A percentile compares a stretch with the other conserved stretches of the same genome.
These are phyloP conservation scores for Philopotamus ludificatus DNA, from an alignment of 1,140 invertebrate species.

Conservation along the genomic window DNA sequence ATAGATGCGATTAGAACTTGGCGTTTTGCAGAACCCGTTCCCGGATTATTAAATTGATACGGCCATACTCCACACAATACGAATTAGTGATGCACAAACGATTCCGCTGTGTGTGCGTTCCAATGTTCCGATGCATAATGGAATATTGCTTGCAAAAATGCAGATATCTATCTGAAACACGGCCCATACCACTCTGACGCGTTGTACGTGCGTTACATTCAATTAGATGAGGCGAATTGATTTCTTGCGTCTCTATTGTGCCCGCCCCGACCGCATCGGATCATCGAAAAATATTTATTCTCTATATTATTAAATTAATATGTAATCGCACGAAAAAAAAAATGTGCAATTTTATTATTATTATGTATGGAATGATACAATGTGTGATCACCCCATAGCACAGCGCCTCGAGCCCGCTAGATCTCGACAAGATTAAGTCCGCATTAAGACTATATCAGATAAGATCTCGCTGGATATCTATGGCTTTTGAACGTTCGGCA, in stretches of 20 bases:
- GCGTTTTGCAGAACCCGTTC: too few relatives aligned
- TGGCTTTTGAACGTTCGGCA: slow-evolving; percentile 14
- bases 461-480: slow-evolving; percentile 21
- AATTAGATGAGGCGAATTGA: slow-evolving; percentile 40
- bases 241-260: slow-evolving; percentile 26
- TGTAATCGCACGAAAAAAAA: too few relatives aligned
- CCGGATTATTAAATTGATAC: too few relatives aligned
- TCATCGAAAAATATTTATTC: too few relatives aligned
- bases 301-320: too few relatives aligned
- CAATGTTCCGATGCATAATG: slow-evolving; percentile 25
- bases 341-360: too few relatives aligned
- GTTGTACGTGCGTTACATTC: slow-evolving; percentile 41
- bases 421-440: slow-evolving; percentile 19
- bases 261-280: background rate
- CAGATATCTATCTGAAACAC: slow-evolving; percentile 9
- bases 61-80: too few relatives aligned
- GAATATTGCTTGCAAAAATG: slow-evolving; percentile 25
- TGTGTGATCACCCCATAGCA: too few relatives aligned
- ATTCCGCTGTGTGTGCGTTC: background rate
- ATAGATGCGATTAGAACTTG: too few relatives aligned
- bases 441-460: slow-evolving; percentile 25
- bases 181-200: slow-evolving; percentile 5
- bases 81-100: background rate
- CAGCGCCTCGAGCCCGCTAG: background rate
- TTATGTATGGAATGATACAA: too few relatives aligned